Base-by-base conservation (phyloP, 2,797 vertebrate genomes). In the Mormyrus proboscirostris region DNA sequence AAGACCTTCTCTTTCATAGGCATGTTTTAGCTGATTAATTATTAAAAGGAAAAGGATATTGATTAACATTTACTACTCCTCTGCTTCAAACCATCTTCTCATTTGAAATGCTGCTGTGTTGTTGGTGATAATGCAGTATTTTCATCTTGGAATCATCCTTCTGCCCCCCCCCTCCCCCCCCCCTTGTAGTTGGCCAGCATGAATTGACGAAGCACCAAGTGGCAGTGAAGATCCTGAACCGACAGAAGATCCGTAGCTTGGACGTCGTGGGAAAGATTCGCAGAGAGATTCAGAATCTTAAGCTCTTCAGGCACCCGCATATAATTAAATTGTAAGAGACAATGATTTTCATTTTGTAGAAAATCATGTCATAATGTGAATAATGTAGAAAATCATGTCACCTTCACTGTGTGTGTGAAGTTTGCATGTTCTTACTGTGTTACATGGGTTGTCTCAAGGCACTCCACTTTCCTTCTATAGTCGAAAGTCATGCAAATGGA, bases 191-290 rank as follows among this genome's bases (percentile, higher is more conserved):
- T 92, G 99, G 98, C 83, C 98, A 98, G 90, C 98, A 99, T 94
- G 98, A 99, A 91, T 93, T 99, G 93, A 99, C 98, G 53, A 98
- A 98, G 59, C 99, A 99, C 94, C 99, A 99, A 95, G 99, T 99
- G 88, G 99, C 98, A 0, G 98, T 99, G 93, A 99, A 99, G 95
- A 99, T 99, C 92, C 93, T 99, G 89, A 99, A 99, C 94, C 95
- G 98, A 85, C 99, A 99, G 96, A 99, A 99, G 95, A 99, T 99
- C 92, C 98, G 99, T 90, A 99, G 98, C 94, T 97, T 99, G 90
- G 99, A 99, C 57, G 99, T 99, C 89, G 99, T 99, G 89, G 99
- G 98, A 91, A 99, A 99, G 94, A 99, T 99, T 92, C 97, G 98
- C 49, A 94, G 98, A 88, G 99, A 99, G 92, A 99, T 99, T 92